Base-by-base conservation (phyloP, 2,797 vertebrate species). In the Leptodactylus fallax region DNA sequence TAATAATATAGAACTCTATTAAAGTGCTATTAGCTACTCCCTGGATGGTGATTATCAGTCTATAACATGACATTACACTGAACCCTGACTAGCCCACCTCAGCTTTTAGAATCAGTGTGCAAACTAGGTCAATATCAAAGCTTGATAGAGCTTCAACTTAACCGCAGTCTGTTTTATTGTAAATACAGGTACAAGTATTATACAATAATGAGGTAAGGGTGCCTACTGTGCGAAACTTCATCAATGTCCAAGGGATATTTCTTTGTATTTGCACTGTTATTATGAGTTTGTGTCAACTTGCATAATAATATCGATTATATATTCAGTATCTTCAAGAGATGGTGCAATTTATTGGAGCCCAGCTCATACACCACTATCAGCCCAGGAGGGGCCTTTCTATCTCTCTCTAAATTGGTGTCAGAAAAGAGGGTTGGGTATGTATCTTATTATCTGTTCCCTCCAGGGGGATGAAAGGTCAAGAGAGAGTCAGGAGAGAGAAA, bases 21-120 rank as follows among this genome's bases (percentile, higher is more conserved):
- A 72, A 72, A 72, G 36, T 72, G 17, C 69, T 72, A 45, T 72
- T 72, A 47, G 36, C 69, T 36, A 45, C 25, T 71, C 67, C 27
- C 67, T 71, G 27, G 67, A 45, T 71, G 67, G 25, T 10, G 14
- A 71, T 71, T 71, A 71, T 45, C 17, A 45, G 16, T 71, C 36
- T 71, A 71, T 71, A 71, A 45, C 67, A 71, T 36, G 67, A 6
- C 36, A 45, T 71, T 16, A 71, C 67, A 17, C 27, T 45, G 14
- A 45, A 25, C 67, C 14, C 5, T 17, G 65, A 45, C 27, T 71
- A 71, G 13, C 27, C 67, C 7, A 71, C 67, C 67, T 71, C 25
- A 71, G 67, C 67, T 16, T 71, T 36, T 16, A 71, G 27, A 11
- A 27, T 67, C 27, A 6, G 1, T 71, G 67, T 71, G 27, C 67